These are phyloP conservation scores for Gallinago solitaria DNA, from an alignment of 2,797 vertebrate species.

Conservation along the genomic window DNA sequence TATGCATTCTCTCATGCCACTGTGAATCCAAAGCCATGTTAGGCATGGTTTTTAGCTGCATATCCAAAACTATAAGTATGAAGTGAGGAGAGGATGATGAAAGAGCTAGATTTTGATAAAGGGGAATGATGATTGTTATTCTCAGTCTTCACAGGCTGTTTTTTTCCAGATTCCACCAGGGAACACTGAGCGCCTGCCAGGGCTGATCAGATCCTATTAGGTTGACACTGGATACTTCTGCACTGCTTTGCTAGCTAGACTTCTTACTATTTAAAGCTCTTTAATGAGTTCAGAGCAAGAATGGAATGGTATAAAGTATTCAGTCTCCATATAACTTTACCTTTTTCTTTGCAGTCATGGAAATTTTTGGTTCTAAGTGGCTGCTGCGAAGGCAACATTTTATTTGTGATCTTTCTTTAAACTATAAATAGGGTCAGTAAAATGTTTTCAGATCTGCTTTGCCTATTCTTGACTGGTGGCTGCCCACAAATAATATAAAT, in stretches of 20 bases:
- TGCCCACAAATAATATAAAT: not conserved
- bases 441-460: not conserved
- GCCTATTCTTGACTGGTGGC: not conserved
- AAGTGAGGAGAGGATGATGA: not conserved
- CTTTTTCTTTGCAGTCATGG: not conserved
- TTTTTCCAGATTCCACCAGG: conserved; percentile 24
- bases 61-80: not conserved
- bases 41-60: not conserved
- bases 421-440: not conserved
- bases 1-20: not conserved
- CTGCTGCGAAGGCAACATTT: not conserved
- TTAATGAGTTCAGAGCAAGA: not conserved
- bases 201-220: not conserved
- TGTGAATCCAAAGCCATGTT: not conserved
- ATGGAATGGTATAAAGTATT: not conserved
- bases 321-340: not conserved
- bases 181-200: not conserved
- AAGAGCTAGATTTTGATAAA: not conserved
- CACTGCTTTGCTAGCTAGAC: not conserved
- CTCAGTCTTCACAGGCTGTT: not conserved
- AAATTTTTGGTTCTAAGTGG: not conserved
- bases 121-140: not conserved
- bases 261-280: not conserved
- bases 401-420: not conserved
- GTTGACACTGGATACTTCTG: not conserved